Percentiles rank a stretch among this genome's conserved stretches.
Evolutionary conservation across 1,140 invertebrate species (phyloP).

Genomic region (Ips typographus): DNA sequence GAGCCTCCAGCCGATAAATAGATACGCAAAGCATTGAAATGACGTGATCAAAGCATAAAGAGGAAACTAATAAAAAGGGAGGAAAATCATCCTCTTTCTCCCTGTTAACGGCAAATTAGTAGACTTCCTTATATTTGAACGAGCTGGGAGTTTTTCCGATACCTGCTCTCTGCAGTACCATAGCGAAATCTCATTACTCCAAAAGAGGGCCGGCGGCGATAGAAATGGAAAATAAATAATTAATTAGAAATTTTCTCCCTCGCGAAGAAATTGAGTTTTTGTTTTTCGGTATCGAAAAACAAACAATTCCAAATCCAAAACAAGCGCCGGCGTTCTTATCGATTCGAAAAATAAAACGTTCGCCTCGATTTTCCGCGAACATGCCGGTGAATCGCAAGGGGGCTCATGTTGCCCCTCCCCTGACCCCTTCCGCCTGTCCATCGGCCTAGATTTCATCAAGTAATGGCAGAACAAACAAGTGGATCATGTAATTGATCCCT

Average conservation of each 20-base stretch:
- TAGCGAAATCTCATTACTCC: conserved; percentile 25
- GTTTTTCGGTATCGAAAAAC: conserved; percentile 27
- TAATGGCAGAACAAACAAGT: conserved; percentile 46
- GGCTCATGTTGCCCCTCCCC: conserved; percentile 9
- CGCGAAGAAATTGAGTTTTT: conserved; percentile 24
- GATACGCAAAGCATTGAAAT: neutral
- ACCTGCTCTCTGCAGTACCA: conserved; percentile 7
- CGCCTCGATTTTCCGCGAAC: conserved; percentile 22
- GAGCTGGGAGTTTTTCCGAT: neutral
- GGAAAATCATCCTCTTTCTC: too few relatives aligned
- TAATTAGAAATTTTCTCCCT: conserved; percentile 25
- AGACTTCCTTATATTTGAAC: neutral
- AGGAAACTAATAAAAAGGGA: too few relatives aligned
- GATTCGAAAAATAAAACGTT: conserved; percentile 29
- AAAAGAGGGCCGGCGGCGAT: conserved; percentile 2
- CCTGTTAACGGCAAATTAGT: neutral
- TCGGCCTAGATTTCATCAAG: conserved; percentile 43
- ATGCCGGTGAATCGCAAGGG: conserved; percentile 5
- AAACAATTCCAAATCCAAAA: conserved; percentile 27
- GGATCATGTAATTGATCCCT: conserved; percentile 41
- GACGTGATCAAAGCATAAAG: too few relatives aligned
- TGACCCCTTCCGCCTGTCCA: conserved; percentile 12
- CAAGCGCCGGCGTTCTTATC: conserved; percentile 21
- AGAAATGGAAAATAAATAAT: conserved; percentile 33
- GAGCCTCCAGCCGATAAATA: neutral